phyloP scores from a whole-genome alignment of 2,888 invertebrate genomes.

The Drosophila koepferae region DNA sequence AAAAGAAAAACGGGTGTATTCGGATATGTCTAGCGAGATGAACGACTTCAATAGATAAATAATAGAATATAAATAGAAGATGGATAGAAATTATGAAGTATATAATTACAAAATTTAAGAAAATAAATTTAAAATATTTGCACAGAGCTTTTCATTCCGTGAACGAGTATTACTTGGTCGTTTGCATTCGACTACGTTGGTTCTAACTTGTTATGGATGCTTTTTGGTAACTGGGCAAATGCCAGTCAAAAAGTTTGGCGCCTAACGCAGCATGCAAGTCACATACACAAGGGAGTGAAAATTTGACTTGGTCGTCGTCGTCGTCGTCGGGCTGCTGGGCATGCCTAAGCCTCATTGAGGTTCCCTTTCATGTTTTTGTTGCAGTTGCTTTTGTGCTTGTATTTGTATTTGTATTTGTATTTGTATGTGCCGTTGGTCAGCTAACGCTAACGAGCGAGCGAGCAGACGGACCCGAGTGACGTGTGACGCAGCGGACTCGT shows the following conservation, averaged over 20 bases:
- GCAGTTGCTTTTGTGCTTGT: constrained; percentile 31
- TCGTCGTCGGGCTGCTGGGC: constrained; percentile 37
- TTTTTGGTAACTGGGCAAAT: constrained; percentile 66
- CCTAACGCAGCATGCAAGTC: constrained; percentile 68
- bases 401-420: constrained; percentile 11
- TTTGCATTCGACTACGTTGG: not conserved
- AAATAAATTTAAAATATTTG: not conserved
- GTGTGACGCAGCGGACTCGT: constrained; percentile 48
- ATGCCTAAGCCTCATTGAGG: constrained; percentile 34
- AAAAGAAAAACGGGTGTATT: not conserved
- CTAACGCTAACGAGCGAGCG: constrained; percentile 65
- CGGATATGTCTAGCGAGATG: not conserved
- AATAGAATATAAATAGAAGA: no score
- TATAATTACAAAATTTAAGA: not conserved
- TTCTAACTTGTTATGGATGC: constrained; percentile 17
- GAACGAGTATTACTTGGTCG: not conserved
- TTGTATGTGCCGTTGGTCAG: constrained; percentile 44
- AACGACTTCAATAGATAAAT: not conserved
- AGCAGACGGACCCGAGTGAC: constrained; percentile 27
- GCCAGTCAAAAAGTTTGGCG: constrained; percentile 76
- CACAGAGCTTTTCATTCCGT: not conserved
- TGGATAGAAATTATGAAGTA: not conserved
- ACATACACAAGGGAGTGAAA: constrained; percentile 55
- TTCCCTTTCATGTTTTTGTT: constrained; percentile 33
- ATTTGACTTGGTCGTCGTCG: constrained; percentile 29